Percentiles rank a stretch among this genome's conserved stretches.
Evolutionary conservation across 2,888 invertebrate genomes (phyloP).

Genomic region (Drosophila dives): DNA sequence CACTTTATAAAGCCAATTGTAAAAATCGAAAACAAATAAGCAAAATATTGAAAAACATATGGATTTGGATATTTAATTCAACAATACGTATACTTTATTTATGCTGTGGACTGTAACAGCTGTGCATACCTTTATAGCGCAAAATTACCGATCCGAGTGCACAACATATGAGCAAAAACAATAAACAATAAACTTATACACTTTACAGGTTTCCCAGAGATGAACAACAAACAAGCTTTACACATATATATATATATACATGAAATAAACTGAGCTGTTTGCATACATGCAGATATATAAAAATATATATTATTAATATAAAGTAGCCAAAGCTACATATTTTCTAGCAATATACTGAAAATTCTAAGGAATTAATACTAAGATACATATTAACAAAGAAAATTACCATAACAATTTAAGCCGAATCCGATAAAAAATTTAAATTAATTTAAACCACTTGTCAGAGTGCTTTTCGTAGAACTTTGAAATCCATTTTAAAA

Average conservation of each 20-base stretch:
- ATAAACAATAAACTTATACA: slow-evolving; percentile 64
- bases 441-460: slow-evolving; percentile 11
- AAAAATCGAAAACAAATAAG: slow-evolving; percentile 35
- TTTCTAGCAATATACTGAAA: slow-evolving; percentile 65
- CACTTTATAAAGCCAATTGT: slow-evolving; percentile 62
- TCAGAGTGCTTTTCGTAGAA: slow-evolving; percentile 15
- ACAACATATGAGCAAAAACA: slow-evolving; percentile 55
- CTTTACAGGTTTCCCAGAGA: slow-evolving; percentile 73
- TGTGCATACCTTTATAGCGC: slow-evolving; percentile 59
- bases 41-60: slow-evolving; percentile 17
- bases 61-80: slow-evolving; percentile 52
- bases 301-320: slow-evolving; percentile 12
- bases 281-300: no score
- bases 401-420: slow-evolving; percentile 5
- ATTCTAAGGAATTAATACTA: slow-evolving; percentile 24
- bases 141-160: slow-evolving; percentile 40
- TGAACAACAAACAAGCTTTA: slow-evolving; percentile 69
- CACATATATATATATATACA: slow-evolving; percentile 39
- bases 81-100: slow-evolving; percentile 49
- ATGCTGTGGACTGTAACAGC: slow-evolving; percentile 56
- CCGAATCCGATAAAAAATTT: not conserved
- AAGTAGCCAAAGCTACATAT: slow-evolving; percentile 59
- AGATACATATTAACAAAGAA: slow-evolving; percentile 1
- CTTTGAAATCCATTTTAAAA: not conserved
- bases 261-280: not conserved